These are phyloP conservation scores for Chrysina gloriosa DNA, from an alignment of 2,888 invertebrate species.

Conservation along the genomic window DNA sequence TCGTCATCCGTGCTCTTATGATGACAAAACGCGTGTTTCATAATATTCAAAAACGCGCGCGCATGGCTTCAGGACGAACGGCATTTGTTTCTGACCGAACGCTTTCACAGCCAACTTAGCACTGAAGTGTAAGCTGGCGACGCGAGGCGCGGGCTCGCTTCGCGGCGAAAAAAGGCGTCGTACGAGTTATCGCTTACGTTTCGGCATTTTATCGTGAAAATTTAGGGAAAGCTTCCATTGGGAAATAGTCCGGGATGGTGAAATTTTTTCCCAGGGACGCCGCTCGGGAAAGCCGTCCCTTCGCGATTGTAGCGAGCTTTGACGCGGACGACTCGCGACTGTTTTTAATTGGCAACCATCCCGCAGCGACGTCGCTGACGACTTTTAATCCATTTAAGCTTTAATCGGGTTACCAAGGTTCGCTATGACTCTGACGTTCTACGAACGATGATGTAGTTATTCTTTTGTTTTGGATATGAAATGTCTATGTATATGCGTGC, in stretches of 20 bases:
- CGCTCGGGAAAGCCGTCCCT: too few relatives aligned
- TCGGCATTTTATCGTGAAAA: constrained; percentile 20
- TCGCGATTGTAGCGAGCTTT: too few relatives aligned
- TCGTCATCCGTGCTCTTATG: too few relatives aligned
- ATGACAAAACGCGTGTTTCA: too few relatives aligned
- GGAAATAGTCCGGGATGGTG: not conserved
- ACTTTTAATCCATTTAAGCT: constrained; percentile 7
- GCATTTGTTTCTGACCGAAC: constrained; percentile 20
- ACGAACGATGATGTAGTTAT: not conserved
- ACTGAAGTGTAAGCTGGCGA: constrained; percentile 2
- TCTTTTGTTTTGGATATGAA: not conserved
- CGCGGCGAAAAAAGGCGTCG: constrained; percentile 18
- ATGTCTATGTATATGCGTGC: too few relatives aligned
- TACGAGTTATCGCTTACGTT: constrained; percentile 1
- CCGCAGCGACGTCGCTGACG: not conserved
- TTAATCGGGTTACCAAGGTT: constrained; percentile 11
- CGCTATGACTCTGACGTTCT: not conserved
- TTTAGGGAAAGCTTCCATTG: constrained; percentile 4
- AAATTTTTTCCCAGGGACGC: not conserved
- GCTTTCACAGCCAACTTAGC: constrained; percentile 30
- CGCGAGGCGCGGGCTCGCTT: constrained; percentile 1
- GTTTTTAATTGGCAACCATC: not conserved
- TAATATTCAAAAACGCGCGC: not conserved
- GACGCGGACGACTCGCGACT: not conserved
- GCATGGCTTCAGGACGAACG: not conserved